Evolutionary conservation across 2,888 invertebrate species (phyloP).

Genomic region (Diplazon laetatorius): DNA sequence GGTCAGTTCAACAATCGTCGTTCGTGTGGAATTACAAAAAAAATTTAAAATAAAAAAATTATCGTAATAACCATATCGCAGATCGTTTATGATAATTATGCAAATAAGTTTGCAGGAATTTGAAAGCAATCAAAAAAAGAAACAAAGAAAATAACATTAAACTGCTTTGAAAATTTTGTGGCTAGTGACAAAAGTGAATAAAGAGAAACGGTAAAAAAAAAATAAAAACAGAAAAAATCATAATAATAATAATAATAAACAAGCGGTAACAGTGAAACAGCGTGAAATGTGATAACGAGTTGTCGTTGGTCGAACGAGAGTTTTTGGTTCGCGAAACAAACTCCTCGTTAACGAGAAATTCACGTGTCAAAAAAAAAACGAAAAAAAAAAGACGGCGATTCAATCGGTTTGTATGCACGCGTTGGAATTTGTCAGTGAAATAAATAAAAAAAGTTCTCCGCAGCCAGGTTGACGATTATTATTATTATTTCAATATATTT

Average conservation of each 20-base stretch:
- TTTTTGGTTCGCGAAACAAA: not conserved
- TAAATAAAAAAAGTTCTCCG: not conserved
- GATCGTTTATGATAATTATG: too few relatives aligned
- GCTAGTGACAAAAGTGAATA: not conserved
- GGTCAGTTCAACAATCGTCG: not conserved
- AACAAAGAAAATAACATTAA: not conserved
- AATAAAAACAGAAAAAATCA: too few relatives aligned
- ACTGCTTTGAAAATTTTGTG: not conserved
- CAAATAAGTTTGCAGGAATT: too few relatives aligned
- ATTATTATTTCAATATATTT: conserved; percentile 4
- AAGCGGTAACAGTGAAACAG: too few relatives aligned
- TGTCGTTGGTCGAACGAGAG: conserved; percentile 2
- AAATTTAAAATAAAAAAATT: too few relatives aligned
- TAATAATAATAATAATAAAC: too few relatives aligned
- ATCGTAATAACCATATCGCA: too few relatives aligned
- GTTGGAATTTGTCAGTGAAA: not conserved
- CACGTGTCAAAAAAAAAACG: too few relatives aligned
- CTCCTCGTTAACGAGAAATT: not conserved
- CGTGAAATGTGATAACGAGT: not conserved
- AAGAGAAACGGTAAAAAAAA: not conserved
- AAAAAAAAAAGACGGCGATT: too few relatives aligned
- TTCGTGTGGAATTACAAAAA: not conserved
- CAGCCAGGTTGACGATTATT: conserved; percentile 3
- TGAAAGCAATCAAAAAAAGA: too few relatives aligned
- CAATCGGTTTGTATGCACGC: too few relatives aligned